Evolutionary conservation across 2,888 invertebrate genomes (phyloP).

Genomic region (Tethea ocularis): DNA sequence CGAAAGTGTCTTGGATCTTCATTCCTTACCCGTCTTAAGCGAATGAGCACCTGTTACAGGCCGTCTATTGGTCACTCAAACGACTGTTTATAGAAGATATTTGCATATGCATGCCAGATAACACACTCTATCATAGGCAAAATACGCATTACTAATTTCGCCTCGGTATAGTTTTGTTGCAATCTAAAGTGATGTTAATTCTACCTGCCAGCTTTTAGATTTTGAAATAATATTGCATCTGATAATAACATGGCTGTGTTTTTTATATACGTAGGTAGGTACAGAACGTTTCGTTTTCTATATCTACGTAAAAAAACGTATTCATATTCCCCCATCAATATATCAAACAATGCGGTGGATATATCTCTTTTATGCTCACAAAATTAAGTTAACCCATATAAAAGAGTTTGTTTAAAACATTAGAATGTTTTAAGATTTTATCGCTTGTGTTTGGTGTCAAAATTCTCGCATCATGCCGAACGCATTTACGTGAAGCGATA

Average conservation of each 20-base stretch:
- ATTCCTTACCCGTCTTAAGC: conserved; percentile 38
- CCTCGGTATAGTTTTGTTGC: conserved; percentile 34
- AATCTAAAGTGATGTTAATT: conserved; percentile 42
- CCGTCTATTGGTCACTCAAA: conserved; percentile 38
- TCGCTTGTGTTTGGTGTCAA: conserved; percentile 80
- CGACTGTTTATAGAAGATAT: conserved; percentile 56
- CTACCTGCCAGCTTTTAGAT: conserved; percentile 15
- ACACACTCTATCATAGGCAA: conserved; percentile 57
- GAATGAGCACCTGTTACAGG: conserved; percentile 50
- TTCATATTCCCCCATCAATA: conserved; percentile 54
- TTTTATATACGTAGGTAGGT: conserved; percentile 8
- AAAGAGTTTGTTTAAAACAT: conserved; percentile 84
- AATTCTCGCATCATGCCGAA: conserved; percentile 82
- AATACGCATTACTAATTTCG: conserved; percentile 62
- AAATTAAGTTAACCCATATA: conserved; percentile 81
- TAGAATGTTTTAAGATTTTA: conserved; percentile 80
- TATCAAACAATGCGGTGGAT: conserved; percentile 61
- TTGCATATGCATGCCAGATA: conserved; percentile 66
- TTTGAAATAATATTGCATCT: conserved; percentile 13
- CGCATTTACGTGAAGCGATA: conserved; percentile 72
- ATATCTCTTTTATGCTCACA: conserved; percentile 73
- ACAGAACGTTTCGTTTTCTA: conserved; percentile 30
- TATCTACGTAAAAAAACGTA: conserved; percentile 39
- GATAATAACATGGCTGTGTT: conserved; percentile 19
- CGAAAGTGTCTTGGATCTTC: conserved; percentile 36